Percentiles rank a stretch among this genome's conserved stretches.
phyloP scores from a whole-genome alignment of 1,140 invertebrate species.

The Drosophila biarmipes region DNA sequence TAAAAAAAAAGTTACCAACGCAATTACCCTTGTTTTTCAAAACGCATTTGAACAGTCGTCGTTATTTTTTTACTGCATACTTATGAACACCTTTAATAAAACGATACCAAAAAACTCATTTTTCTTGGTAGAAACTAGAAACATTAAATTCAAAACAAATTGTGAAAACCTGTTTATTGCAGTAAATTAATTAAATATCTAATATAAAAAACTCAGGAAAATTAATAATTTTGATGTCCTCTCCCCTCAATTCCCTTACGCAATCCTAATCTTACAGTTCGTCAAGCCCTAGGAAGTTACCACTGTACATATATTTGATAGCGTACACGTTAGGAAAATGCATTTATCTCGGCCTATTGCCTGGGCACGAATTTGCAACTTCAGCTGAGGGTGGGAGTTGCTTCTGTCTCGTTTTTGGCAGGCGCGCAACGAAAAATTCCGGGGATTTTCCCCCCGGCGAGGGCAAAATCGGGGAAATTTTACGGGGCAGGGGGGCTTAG shows the following conservation, averaged over 20 bases:
- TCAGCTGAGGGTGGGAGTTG: slow-evolving; percentile 3
- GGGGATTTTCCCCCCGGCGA: slow-evolving; percentile 26
- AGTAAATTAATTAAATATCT: no score
- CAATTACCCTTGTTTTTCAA: no score
- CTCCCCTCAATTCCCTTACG: no score
- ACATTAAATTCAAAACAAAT: no score
- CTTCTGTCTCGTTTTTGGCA: slow-evolving; percentile 58
- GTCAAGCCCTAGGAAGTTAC: fast-evolving
- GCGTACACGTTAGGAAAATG: slow-evolving; percentile 71
- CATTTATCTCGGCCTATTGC: slow-evolving; percentile 74
- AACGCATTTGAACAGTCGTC: no score
- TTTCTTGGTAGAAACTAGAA: no score
- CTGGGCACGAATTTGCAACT: slow-evolving; percentile 45
- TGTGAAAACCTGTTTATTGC: no score
- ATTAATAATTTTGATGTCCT: not conserved
- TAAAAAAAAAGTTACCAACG: no score
- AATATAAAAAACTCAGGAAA: no score
- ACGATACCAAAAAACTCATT: no score
- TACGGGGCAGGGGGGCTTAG: not conserved
- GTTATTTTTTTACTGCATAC: no score
- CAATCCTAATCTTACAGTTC: not conserved
- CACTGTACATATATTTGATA: slow-evolving; percentile 62
- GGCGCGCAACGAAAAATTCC: slow-evolving; percentile 56
- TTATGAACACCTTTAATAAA: no score
- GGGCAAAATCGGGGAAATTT: slow-evolving; percentile 1